Evolutionary conservation across 2,888 invertebrate species (phyloP), one percentile per base, ranked within the genome.

Genomic region (Operophtera brumata): DNA sequence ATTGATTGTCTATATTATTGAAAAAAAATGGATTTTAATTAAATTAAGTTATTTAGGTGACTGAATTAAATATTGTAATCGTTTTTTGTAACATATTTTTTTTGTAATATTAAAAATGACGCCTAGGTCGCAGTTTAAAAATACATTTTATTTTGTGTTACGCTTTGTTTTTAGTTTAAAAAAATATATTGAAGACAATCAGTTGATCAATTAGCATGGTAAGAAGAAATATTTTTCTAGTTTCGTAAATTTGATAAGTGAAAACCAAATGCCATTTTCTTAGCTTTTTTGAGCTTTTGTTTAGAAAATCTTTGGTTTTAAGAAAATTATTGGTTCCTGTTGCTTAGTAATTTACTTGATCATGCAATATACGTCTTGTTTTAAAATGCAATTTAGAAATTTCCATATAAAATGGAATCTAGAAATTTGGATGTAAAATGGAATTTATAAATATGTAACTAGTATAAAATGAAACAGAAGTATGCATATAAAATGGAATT

Each of bases 161-260:
- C 8, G 8, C 26, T 7, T 26, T 26, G 6, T 26, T 7, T 26
- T 1, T 7, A 26, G 8, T 26, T 26, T 26, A 8, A 7, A n/a
- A n/a, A n/a, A n/a, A 20, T 20, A 20, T 42, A 35, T 52, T 42
- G n/a, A n/a, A 44, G 44, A 52, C 73, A 77, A 73, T 78, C 77
- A 73, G 66, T 77, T 71, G 73, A 73, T 74, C 69, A 42, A 53
- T 34, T 66, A 63, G 61, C 35, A 47, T 57, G 49, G 59, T 76
- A 75, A 75, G 75, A 66, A 75, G 60, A 79, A 76, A 74, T 82
- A 82, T 83, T 83, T 83, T 82, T 82, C 71, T 82, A 82, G 78
- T 67, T 66, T 75, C 74, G 69, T 67, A 70, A 70, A 78, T 78
- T 70, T 69, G 30, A 62, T 73, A 78, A 75, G 80, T 83, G 79